phyloP scores from a whole-genome alignment of 2,888 invertebrate genomes.

The Buathra laborator region DNA sequence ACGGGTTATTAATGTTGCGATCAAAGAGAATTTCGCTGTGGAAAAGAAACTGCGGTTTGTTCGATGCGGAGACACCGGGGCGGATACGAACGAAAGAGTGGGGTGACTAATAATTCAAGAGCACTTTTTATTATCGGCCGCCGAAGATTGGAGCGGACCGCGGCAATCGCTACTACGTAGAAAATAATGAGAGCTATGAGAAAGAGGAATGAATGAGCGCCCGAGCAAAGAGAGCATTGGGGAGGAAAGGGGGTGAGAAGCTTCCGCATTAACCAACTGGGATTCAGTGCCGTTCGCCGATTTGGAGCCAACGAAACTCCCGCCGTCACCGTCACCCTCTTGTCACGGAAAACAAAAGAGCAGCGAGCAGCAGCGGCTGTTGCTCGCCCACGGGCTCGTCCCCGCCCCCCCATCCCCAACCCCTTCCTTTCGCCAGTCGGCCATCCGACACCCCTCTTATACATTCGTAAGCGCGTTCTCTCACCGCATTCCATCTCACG shows the following conservation, averaged over 20 bases:
- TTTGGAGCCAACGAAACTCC: constrained; percentile 76
- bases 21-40: constrained; percentile 7
- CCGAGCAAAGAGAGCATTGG: constrained; percentile 22
- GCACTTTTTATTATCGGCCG: constrained; percentile 53
- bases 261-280: constrained; percentile 66
- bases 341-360: constrained; percentile 81
- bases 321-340: constrained; percentile 72
- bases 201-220: constrained; percentile 38
- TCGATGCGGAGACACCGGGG: neutral
- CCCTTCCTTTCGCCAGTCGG: constrained; percentile 44
- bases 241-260: constrained; percentile 37
- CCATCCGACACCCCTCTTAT: constrained; percentile 55
- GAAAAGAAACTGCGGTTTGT: constrained; percentile 4
- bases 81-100: neutral
- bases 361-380: constrained; percentile 76
- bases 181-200: constrained; percentile 31
- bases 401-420: neutral
- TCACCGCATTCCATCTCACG: constrained; percentile 21
- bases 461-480: constrained; percentile 55
- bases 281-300: constrained; percentile 69
- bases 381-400: constrained; percentile 73
- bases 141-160: constrained; percentile 33
- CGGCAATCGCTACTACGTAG: constrained; percentile 2
- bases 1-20: neutral
- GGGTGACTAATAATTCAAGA: constrained; percentile 40